phyloP scores from a whole-genome alignment of 1,140 invertebrate genomes.

The Aphelenchoides avenae region DNA sequence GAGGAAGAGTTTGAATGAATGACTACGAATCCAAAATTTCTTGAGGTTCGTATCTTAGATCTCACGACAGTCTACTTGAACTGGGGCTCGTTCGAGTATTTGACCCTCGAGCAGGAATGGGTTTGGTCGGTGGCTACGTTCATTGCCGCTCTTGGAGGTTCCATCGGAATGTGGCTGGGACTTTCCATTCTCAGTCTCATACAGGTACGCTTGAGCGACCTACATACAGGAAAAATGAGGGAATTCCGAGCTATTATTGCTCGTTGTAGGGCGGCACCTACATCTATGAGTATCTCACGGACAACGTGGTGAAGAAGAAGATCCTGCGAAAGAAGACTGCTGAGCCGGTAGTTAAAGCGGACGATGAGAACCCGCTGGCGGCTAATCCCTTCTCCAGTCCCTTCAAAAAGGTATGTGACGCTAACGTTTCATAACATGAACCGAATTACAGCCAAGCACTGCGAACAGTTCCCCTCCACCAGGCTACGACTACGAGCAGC shows the following conservation, averaged over 20 bases:
- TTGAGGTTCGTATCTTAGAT: constrained; percentile 32
- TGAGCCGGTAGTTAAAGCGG: constrained; percentile 1
- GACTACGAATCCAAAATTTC: background rate
- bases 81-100: constrained; percentile 57
- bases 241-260: constrained; percentile 4
- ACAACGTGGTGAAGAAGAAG: constrained; percentile 48
- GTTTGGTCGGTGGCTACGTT: constrained; percentile 43
- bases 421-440: constrained; percentile 16
- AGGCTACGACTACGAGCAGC: background rate
- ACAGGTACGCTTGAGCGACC: constrained; percentile 32
- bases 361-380: constrained; percentile 28
- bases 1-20: constrained; percentile 3
- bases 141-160: constrained; percentile 45
- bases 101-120: constrained; percentile 54
- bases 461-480: background rate
- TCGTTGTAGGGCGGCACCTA: constrained; percentile 53
- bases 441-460: constrained; percentile 2
- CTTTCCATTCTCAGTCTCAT: constrained; percentile 46
- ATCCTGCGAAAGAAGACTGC: constrained; percentile 14
- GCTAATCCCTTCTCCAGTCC: constrained; percentile 47
- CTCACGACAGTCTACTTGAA: constrained; percentile 48
- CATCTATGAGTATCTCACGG: constrained; percentile 41
- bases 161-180: constrained; percentile 48
- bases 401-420: constrained; percentile 34
- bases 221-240: background rate